These are phyloP conservation scores for Dipus sagitta DNA, from an alignment of 2,797 vertebrate genomes.

Conservation along the genomic window DNA sequence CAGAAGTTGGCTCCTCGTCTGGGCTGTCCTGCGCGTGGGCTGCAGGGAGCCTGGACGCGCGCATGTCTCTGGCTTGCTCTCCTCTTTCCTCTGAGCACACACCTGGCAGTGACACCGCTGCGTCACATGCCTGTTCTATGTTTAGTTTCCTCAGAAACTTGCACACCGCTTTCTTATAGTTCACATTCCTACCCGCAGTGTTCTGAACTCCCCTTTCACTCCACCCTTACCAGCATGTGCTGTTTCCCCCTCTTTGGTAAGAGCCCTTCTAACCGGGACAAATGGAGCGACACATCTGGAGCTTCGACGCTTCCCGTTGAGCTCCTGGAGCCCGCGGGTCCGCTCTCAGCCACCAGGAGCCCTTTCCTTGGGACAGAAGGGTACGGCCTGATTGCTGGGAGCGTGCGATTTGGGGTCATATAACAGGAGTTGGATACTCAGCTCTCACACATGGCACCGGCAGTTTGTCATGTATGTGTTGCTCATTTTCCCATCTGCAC, in stretches of 20 bases:
- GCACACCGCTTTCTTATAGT: background rate
- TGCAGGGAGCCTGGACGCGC: background rate
- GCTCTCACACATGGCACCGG: background rate
- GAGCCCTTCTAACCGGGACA: background rate
- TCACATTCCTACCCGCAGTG: background rate
- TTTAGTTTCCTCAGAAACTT: background rate
- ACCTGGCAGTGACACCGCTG: background rate
- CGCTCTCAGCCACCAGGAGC: background rate
- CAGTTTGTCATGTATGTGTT: background rate
- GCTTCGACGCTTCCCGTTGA: background rate
- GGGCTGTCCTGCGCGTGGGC: background rate
- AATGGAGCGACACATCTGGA: background rate
- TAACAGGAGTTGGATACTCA: background rate
- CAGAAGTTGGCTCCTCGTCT: background rate
- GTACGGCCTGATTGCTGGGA: background rate
- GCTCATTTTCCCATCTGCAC: background rate
- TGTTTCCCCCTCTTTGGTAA: background rate
- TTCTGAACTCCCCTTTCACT: background rate
- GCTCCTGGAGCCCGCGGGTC: background rate
- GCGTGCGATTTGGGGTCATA: background rate
- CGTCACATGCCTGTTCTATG: background rate
- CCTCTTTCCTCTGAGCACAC: background rate
- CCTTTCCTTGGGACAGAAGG: background rate
- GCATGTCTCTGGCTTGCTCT: background rate
- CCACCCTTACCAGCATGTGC: background rate